A percentile compares a stretch with the other conserved stretches of the same genome.
These are phyloP conservation scores for Hirtodrosophila histrioides DNA, from an alignment of 2,888 invertebrate genomes.

Conservation along the genomic window DNA sequence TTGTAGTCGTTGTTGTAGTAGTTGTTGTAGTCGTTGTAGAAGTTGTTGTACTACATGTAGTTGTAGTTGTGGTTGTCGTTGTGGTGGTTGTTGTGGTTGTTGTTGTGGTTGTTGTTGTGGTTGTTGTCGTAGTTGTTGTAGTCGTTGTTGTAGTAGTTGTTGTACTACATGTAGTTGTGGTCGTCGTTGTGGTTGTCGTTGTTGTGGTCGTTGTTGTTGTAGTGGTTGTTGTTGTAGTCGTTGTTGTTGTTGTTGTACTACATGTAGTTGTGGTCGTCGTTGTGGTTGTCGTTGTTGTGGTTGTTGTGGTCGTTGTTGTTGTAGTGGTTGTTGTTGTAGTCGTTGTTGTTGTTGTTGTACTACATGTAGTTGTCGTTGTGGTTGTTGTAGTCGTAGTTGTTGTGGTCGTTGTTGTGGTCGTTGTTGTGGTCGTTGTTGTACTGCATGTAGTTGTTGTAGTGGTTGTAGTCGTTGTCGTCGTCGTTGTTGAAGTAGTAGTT, in stretches of 20 bases:
- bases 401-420: constrained; percentile 15
- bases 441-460: constrained; percentile 25
- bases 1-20: not conserved
- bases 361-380: too few relatives aligned
- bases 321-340: constrained; percentile 16
- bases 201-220: constrained; percentile 22
- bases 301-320: constrained; percentile 18
- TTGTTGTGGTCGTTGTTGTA: constrained; percentile 9
- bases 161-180: constrained; percentile 18
- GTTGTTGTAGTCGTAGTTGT: constrained; percentile 13
- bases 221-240: constrained; percentile 10
- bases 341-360: constrained; percentile 6
- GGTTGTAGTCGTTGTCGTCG: constrained; percentile 8
- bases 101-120: constrained; percentile 1
- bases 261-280: constrained; percentile 9
- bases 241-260: not conserved
- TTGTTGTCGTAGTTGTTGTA: constrained; percentile 12
- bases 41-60: constrained; percentile 8
- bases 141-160: constrained; percentile 2
- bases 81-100: constrained; percentile 1
- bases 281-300: constrained; percentile 3
- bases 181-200: constrained; percentile 1
- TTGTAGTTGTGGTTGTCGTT: constrained; percentile 17
- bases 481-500: constrained; percentile 5
- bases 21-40: constrained; percentile 14